Base-by-base conservation (phyloP, 1,140 invertebrate species). In the Microplitis mediator region DNA sequence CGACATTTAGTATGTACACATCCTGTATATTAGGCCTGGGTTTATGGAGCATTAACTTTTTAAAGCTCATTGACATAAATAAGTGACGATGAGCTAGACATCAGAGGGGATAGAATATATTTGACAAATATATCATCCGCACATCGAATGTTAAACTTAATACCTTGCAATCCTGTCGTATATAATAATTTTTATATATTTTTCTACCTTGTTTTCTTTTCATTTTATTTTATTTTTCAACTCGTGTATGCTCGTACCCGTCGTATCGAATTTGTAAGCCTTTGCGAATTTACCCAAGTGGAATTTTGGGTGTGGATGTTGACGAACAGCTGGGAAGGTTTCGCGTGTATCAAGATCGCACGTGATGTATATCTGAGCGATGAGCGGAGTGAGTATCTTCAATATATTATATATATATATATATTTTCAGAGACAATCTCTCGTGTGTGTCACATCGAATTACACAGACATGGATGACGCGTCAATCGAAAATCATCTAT, bases 11-110 rank as follows among this genome's bases (percentile, higher is more conserved):
- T 61, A 71, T 65, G 63, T 39, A 16, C n/a, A 45, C 11, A 66
- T 34, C 45, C 16, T 68, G 4, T 14, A 23, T 35, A 60, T 62
- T 71, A 66, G 32, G 32, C 69, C 14, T 39, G 16, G 36, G 60
- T 52, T 65, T 60, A 68, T 51, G 45, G 63, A 35, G 69, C 69
- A 74, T 74, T 71, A 71, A 71, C 69, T 74, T 61, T 74, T 74
- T 68, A 74, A 71, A 74, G 58, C 64, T 66, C 64, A 54, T 61
- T 65, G 67, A 58, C 67, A 69, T 69, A 45, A 69, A 69, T 69
- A 69, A 61, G 39, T 61, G 60, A 69, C 36, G 35, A 68, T 34
- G 54, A 23, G 23, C 23, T 23, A 23, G 23, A 23, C 23, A 23
- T 23, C 23, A 23, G 23, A 23, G 23, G 23, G 23, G 23, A 23